Evolutionary conservation across 2,113 vertebrate species (phyloP).

Genomic region (Etheostoma spectabile): DNA sequence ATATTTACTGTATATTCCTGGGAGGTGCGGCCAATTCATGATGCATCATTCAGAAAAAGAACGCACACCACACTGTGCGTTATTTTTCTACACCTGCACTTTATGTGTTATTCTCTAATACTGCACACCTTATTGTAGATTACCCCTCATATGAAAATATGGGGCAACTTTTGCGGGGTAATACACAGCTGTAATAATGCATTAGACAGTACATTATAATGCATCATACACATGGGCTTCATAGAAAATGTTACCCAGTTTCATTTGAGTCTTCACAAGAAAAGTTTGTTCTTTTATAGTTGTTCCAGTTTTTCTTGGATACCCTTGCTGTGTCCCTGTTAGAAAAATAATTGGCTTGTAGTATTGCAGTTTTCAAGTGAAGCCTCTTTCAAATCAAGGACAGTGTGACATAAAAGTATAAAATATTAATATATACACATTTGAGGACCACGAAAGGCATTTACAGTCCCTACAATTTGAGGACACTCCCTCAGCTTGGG

Average conservation of each 20-base stretch:
- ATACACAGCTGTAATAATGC: conserved; percentile 7
- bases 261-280: conserved; percentile 13
- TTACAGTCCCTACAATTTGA: conserved; percentile 13
- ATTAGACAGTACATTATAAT: conserved; percentile 21
- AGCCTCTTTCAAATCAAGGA: conserved; percentile 25
- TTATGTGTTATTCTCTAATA: background rate
- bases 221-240: background rate
- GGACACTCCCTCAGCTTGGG: background rate
- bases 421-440: conserved; percentile 40
- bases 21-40: background rate
- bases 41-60: background rate
- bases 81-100: background rate
- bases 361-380: conserved; percentile 22
- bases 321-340: conserved; percentile 22
- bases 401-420: conserved; percentile 32
- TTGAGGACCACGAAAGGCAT: conserved; percentile 23
- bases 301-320: conserved; percentile 35
- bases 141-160: conserved; percentile 8
- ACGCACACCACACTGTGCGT: background rate
- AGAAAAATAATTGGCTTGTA: conserved; percentile 31
- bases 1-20: background rate
- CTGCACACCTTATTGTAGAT: background rate
- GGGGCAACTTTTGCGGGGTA: background rate
- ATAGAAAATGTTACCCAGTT: conserved; percentile 8
- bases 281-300: background rate